These are phyloP conservation scores for Tenrec ecaudatus DNA, from an alignment of 2,113 vertebrate species.

Conservation along the genomic window DNA sequence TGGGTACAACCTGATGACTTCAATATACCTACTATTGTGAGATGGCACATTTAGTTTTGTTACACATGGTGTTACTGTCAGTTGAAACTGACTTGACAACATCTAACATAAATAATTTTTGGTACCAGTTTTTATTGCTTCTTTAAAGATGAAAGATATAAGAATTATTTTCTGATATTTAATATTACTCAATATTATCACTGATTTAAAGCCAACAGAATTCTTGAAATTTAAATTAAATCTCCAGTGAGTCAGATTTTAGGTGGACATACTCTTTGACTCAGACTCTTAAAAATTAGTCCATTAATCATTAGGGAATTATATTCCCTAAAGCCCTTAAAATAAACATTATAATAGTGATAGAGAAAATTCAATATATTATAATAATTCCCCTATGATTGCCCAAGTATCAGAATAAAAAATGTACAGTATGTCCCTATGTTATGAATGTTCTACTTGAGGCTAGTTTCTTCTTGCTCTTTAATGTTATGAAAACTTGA, in stretches of 20 bases:
- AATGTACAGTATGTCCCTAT: not conserved
- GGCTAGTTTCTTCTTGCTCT: too few relatives aligned
- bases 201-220: slow-evolving; percentile 54
- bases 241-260: slow-evolving; percentile 56
- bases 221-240: slow-evolving; percentile 62
- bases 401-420: not conserved
- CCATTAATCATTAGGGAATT: slow-evolving; percentile 53
- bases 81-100: not conserved
- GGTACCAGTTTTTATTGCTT: not conserved
- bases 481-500: too few relatives aligned
- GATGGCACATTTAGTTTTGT: not conserved
- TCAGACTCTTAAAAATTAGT: slow-evolving; percentile 58
- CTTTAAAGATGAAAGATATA: slow-evolving; percentile 14
- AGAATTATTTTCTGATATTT: not conserved
- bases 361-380: slow-evolving; percentile 50
- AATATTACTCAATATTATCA: slow-evolving; percentile 35
- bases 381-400: slow-evolving; percentile 3
- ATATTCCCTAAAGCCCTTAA: slow-evolving; percentile 31
- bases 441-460: too few relatives aligned
- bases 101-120: not conserved
- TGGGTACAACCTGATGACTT: not conserved
- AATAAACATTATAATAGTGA: slow-evolving; percentile 51
- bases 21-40: not conserved
- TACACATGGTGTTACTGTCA: not conserved
- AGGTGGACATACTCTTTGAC: slow-evolving; percentile 61